Conservation (phyloP, 2,888 invertebrate genomes). For the Tolmerus cingulatus region DNA sequence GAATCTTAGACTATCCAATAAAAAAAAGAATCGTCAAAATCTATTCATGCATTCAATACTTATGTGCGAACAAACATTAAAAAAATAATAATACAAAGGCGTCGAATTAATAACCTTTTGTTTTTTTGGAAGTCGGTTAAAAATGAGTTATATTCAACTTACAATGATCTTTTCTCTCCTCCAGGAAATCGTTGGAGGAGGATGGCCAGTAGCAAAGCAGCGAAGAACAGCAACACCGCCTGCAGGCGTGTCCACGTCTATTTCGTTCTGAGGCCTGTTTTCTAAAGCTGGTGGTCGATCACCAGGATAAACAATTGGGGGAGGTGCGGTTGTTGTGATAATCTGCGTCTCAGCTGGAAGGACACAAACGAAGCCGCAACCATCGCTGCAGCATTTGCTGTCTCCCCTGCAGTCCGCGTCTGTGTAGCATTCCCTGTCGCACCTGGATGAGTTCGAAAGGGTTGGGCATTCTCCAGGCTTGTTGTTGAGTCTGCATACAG, state of each 20-base stretch:
- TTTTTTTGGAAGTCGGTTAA: no score
- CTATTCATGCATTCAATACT: no score
- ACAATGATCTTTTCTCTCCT: slow-evolving; percentile 76
- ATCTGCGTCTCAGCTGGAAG: slow-evolving; percentile 63
- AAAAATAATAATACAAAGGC: no score
- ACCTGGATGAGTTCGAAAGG: slow-evolving; percentile 65
- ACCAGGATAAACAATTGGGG: slow-evolving; percentile 59
- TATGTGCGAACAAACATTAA: no score
- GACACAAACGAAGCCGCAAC: slow-evolving; percentile 78
- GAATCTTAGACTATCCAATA: no score
- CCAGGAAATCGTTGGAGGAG: slow-evolving; percentile 81
- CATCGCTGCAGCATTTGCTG: slow-evolving; percentile 83
- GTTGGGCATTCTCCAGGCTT: slow-evolving; percentile 76
- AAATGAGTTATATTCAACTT: slow-evolving; percentile 53
- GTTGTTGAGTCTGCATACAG: slow-evolving; percentile 62
- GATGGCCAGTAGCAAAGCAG: slow-evolving; percentile 80
- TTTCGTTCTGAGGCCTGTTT: slow-evolving; percentile 65
- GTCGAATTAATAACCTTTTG: no score
- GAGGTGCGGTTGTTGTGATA: slow-evolving; percentile 62
- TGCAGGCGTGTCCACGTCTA: slow-evolving; percentile 72
- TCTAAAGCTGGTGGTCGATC: slow-evolving; percentile 63
- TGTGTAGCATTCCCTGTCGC: slow-evolving; percentile 76
- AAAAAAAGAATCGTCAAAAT: no score
- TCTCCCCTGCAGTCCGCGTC: slow-evolving; percentile 84
- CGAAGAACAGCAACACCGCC: slow-evolving; percentile 77